Base-by-base conservation (phyloP, 2,888 invertebrate species). In the Empis stercorea region DNA sequence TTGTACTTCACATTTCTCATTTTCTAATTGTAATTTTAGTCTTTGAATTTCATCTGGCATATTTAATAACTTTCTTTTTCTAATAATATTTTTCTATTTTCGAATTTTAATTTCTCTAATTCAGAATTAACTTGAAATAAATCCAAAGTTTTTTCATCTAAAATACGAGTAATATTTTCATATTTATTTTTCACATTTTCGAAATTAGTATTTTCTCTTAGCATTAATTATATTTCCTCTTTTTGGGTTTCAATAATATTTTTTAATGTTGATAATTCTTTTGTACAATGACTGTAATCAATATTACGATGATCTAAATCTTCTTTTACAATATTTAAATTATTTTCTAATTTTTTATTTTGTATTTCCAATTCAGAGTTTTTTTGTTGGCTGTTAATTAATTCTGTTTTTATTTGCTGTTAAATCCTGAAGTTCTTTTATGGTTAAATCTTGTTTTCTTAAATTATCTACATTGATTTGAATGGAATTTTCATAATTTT, bases 31-130 rank as follows among this genome's bases (percentile, higher is more conserved):
- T 55, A 57, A 14, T 56, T 38, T 51, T 10, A 67, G 46, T 10
- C 60, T 55, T 13, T 61, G 58, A 34, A 64, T 52, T 43, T 59
- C 57, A 2, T 55, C 54, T 27, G 59, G 54, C 37, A 63, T 63
- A 6, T 27, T 27, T 9, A 7, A 4, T 7, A 7, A 20, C 3
- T 20, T 5, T 20, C 20, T 20, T 20, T 20, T 20, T 20, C 20
- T 4, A 20, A 20, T 4, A 20, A 2, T 27, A 27, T 4, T 9
- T 27, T 27, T 7, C 9, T 27, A 27, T 27, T 27, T 9, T 27
- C 23, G 5, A 27, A 27, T 27, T 27, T 27, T 27, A 27, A 4
- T 27, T 27, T 2, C 7, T 7, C 23, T 9, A 27, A 27, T 7
- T 27, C 23, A 9, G 23, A 27, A 27, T 27, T 27, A 7, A 7